phyloP scores from a whole-genome alignment of 1,140 invertebrate species.

The Micrasema minimum region DNA sequence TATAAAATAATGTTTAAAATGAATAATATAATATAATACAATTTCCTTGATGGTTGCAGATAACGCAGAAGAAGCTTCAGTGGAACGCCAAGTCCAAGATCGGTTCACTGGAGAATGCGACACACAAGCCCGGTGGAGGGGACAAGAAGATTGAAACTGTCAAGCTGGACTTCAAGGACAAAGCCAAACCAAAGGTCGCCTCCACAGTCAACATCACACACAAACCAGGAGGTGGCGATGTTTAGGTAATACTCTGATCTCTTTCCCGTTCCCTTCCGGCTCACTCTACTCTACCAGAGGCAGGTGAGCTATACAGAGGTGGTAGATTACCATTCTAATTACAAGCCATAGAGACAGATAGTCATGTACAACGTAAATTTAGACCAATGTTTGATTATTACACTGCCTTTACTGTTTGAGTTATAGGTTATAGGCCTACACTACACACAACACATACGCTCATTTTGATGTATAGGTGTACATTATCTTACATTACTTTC shows the following conservation, averaged over 20 bases:
- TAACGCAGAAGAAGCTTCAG: constrained; percentile 84
- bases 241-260: constrained; percentile 77
- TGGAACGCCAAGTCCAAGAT: constrained; percentile 95
- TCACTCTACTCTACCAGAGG: neutral
- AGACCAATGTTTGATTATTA: constrained; percentile 19
- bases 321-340: no score
- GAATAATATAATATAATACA: no score
- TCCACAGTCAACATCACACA: constrained; percentile 93
- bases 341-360: no score
- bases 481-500: no score
- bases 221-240: constrained; percentile 85
- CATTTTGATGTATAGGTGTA: no score
- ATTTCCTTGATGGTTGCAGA: constrained; percentile 69
- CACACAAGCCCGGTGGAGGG: constrained; percentile 91
- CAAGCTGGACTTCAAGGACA: constrained; percentile 91
- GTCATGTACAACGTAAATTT: no score
- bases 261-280: no score
- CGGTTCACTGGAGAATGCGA: constrained; percentile 93
- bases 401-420: constrained; percentile 14
- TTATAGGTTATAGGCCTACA: constrained; percentile 8
- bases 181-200: constrained; percentile 91
- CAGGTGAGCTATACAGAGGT: no score
- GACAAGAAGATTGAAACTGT: constrained; percentile 92
- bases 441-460: neutral
- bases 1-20: no score